Percentiles rank a stretch among this genome's conserved stretches.
Conservation (phyloP, 2,888 invertebrate species). For the Leucophenga maculata region DNA sequence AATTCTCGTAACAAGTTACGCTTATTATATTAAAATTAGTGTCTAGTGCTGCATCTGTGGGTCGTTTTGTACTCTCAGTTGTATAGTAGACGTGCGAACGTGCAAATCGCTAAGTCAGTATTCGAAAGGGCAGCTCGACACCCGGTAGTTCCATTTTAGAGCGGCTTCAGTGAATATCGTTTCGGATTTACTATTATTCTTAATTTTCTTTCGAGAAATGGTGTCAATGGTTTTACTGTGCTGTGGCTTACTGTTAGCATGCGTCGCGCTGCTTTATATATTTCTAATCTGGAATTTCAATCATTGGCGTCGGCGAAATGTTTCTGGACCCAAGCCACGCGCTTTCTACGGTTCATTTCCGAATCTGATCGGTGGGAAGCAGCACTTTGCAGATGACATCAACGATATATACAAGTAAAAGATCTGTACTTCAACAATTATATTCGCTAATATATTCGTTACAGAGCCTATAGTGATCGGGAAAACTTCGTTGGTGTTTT, state of each 20-base stretch:
- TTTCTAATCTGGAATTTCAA: conserved; percentile 68
- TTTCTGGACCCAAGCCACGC: conserved; percentile 66
- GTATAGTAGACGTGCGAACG: not conserved
- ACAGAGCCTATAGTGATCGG: conserved; percentile 57
- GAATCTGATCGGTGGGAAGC: conserved; percentile 57
- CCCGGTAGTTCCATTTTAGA: not conserved
- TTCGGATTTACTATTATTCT: not conserved
- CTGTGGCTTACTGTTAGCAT: too few species aligned
- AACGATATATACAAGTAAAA: conserved; percentile 71
- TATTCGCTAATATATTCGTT: not conserved
- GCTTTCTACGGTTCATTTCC: conserved; percentile 70
- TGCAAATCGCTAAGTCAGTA: not conserved
- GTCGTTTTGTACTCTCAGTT: too few species aligned
- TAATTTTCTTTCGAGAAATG: not conserved
- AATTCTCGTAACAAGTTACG: too few species aligned
- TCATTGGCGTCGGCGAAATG: conserved; percentile 70
- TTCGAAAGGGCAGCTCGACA: not conserved
- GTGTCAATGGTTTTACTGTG: too few species aligned
- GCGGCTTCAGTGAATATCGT: not conserved
- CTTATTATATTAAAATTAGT: too few species aligned
- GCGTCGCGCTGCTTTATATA: conserved; percentile 41
- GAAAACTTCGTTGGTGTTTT: conserved; percentile 72
- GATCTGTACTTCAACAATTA: not conserved
- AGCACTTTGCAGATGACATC: conserved; percentile 69
- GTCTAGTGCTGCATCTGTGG: too few species aligned